phyloP scores from a whole-genome alignment of 2,797 vertebrate species.

The Sylvia borin region DNA sequence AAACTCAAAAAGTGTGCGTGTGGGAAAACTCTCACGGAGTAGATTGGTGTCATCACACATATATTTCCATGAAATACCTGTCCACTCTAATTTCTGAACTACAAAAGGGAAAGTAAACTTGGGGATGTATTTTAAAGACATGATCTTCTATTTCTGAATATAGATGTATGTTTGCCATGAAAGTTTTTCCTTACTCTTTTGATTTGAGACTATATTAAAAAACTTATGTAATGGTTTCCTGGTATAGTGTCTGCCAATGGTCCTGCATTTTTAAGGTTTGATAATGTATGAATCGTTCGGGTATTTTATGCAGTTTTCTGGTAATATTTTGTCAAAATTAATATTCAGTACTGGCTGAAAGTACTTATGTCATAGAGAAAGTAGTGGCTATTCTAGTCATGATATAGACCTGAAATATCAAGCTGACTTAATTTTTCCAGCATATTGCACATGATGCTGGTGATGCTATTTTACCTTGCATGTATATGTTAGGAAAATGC shows the following conservation, averaged over 20 bases:
- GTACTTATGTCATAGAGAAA: slow-evolving; percentile 44
- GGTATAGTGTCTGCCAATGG: not conserved
- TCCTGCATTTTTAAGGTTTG: slow-evolving; percentile 37
- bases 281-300: slow-evolving; percentile 28
- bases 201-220: not conserved
- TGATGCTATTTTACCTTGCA: slow-evolving; percentile 61
- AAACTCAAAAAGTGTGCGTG: not conserved
- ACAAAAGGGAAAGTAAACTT: not conserved
- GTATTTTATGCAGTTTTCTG: slow-evolving; percentile 45
- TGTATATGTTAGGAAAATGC: slow-evolving; percentile 42
- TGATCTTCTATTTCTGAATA: not conserved
- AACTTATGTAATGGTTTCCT: not conserved
- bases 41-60: not conserved
- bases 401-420: slow-evolving; percentile 17
- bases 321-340: slow-evolving; percentile 61
- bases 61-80: not conserved
- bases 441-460: slow-evolving; percentile 7
- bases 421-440: slow-evolving; percentile 65
- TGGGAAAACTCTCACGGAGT: not conserved
- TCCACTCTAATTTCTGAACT: not conserved
- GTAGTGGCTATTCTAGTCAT: slow-evolving; percentile 43
- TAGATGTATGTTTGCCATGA: not conserved
- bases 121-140: not conserved
- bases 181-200: not conserved
- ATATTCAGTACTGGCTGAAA: slow-evolving; percentile 55